Base-by-base conservation (phyloP, 2,797 vertebrate species). In the Phataginus tricuspis region DNA sequence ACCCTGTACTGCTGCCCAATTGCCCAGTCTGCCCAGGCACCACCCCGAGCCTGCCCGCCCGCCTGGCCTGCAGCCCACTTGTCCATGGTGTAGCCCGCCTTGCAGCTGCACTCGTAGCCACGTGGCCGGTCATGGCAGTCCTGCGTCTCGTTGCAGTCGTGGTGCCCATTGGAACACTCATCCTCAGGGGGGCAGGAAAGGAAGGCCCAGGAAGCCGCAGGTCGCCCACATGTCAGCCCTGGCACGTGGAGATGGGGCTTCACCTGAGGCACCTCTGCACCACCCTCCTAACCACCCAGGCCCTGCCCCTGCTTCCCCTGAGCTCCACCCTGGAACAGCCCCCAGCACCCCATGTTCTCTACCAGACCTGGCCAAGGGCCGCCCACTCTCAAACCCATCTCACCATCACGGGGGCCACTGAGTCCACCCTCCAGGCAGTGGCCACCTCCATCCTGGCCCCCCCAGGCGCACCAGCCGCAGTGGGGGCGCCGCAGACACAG, bases 151-250 rank as follows among this genome's bases (percentile, higher is more conserved):
- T 99, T 99, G 95, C 99, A 99, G 98, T 99, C 98, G 53, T 99
- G 99, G 97, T 99, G 99, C 25, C 99, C 97, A 0, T 99, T 99
- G 4, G 98, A 98, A 96, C 99, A 99, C 94, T 99, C 99, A 1
- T 99, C 99, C 98, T 99, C 99, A 3, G 99, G 99, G 8, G 99
- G 99, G 92, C 99, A 99, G 89, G 99, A 98, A 95, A 99, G 98
- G 97, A 99, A 99, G 72, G 99, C 99, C 99, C 99, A 99, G 97
- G 98, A 99, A 82, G 99, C 99, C 86, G 94, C 96, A 2, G 93
- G 18, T 82, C 86, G 98, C 3, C 98, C 98, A 94, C 99, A 99
- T 4, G 98, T 98, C 98, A 97, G 98, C 97, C 95, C 99, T 99
- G 93, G 51, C 25, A n/a, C 8, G 0, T 51, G 49, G 64, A 96